Conservation (phyloP, 2,888 invertebrate species). For the Coelopa pilipes region DNA sequence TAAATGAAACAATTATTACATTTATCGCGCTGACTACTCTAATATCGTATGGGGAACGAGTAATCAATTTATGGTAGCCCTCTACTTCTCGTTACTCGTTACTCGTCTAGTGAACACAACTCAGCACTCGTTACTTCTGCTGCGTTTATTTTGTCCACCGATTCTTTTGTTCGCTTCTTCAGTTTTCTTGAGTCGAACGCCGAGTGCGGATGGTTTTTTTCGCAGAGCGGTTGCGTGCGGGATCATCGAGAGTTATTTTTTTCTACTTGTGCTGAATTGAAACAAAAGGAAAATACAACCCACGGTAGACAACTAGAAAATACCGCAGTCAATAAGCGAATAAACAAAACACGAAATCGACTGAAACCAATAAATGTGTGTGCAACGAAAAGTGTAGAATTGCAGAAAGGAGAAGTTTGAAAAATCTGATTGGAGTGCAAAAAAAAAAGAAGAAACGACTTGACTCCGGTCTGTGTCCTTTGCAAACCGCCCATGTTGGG, state of each 20-base stretch:
- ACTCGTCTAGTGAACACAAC: background rate
- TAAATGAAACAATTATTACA: too few species aligned
- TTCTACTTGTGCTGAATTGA: background rate
- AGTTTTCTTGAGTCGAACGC: constrained; percentile 42
- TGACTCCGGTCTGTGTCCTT: background rate
- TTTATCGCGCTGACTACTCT: too few species aligned
- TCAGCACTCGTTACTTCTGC: background rate
- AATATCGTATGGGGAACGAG: too few species aligned
- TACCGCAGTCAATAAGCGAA: background rate
- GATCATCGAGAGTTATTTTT: background rate
- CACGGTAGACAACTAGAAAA: background rate
- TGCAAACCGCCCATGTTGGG: background rate
- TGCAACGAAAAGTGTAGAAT: background rate
- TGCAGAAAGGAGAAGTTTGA: background rate
- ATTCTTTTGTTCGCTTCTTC: constrained; percentile 18
- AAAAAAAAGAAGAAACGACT: background rate
- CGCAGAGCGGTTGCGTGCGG: constrained; percentile 7
- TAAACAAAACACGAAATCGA: constrained; percentile 11
- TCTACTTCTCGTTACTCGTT: too few species aligned
- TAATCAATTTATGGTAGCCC: too few species aligned
- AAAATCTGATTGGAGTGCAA: constrained; percentile 27
- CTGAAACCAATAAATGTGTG: background rate
- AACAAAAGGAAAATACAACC: background rate
- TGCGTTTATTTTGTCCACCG: constrained; percentile 7
- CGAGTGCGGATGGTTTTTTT: constrained; percentile 29